Conservation (phyloP, 2,113 vertebrate genomes). For the Crocuta crocuta region DNA sequence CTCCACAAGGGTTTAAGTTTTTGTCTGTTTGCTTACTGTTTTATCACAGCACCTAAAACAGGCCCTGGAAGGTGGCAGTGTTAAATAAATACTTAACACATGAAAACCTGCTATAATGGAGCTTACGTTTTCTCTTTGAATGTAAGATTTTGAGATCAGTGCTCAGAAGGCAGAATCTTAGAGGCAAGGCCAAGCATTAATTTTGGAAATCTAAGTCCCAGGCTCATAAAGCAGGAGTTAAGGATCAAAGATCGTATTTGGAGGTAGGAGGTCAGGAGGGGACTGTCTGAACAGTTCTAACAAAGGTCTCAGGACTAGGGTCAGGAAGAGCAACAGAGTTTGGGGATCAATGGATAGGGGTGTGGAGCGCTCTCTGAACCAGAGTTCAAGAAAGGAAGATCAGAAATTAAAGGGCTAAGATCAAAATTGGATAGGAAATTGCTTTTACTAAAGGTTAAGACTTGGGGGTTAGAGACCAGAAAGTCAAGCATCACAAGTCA, state of each 20-base stretch:
- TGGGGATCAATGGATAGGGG: background rate
- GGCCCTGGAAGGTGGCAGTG: background rate
- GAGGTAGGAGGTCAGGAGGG: background rate
- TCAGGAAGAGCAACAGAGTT: background rate
- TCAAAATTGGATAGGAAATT: background rate
- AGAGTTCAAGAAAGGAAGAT: background rate
- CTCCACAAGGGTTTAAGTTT: background rate
- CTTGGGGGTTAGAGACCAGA: background rate
- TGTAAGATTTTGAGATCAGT: background rate
- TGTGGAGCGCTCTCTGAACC: background rate
- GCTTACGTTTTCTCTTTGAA: slow-evolving; percentile 23
- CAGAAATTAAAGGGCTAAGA: background rate
- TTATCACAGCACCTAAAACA: background rate
- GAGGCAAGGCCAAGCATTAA: background rate
- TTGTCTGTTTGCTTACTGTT: background rate
- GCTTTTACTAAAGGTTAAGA: background rate
- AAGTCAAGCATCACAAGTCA: slow-evolving; percentile 25
- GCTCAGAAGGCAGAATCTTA: background rate
- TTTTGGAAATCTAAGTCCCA: slow-evolving; percentile 31
- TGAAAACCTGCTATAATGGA: background rate
- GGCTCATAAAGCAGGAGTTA: background rate
- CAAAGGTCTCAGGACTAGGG: background rate
- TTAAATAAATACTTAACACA: background rate
- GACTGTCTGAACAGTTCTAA: background rate
- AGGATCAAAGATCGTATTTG: slow-evolving; percentile 9